Base-by-base conservation (phyloP, 2,888 invertebrate genomes). In the Cheilosia vernalis region DNA sequence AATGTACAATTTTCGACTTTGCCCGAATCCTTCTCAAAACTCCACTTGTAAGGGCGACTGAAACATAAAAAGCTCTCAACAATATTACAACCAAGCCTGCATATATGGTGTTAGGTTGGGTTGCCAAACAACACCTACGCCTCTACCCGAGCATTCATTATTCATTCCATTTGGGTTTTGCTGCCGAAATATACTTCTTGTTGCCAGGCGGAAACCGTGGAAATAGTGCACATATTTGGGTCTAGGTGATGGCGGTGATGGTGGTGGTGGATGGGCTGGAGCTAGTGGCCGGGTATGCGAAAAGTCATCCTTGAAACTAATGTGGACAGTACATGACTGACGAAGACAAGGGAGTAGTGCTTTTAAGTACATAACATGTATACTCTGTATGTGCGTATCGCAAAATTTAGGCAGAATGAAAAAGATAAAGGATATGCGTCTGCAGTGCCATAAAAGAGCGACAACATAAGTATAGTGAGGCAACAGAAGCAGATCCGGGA, bases 361-460 rank as follows among this genome's bases (percentile, higher is more conserved):
- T 61, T 51, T 56, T 56, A 73, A 33, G 49, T 84, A 80, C 64
- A 77, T 77, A 82, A 69, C 51, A 53, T 40, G 64, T 42, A 24
- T 24, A 69, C 55, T 24, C 58, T 40, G 63, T 70, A 76, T 85
- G 49, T 85, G 81, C 85, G 85, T 85, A 60, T 76, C 72, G 66
- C 66, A 81, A 66, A 85, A 67, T 85, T 72, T 85, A 60, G 76
- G 74, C 74, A 83, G 42, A 77, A 85, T 15, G 85, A 81, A 81
- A 77, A 76, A 81, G 85, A 77, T 81, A 81, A 85, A 81, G 85
- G 76, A 81, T 85, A 81, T 85, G 81, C 85, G 85, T 72, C 67
- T 77, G 72, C 61, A 72, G 47, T 81, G 56, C 81, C 49, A 67
- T 81, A 77, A 81, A 80, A 76, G 76, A 81, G 72, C 76, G 63